phyloP scores from a whole-genome alignment of 2,888 invertebrate genomes.

The Drosophila anceps region DNA sequence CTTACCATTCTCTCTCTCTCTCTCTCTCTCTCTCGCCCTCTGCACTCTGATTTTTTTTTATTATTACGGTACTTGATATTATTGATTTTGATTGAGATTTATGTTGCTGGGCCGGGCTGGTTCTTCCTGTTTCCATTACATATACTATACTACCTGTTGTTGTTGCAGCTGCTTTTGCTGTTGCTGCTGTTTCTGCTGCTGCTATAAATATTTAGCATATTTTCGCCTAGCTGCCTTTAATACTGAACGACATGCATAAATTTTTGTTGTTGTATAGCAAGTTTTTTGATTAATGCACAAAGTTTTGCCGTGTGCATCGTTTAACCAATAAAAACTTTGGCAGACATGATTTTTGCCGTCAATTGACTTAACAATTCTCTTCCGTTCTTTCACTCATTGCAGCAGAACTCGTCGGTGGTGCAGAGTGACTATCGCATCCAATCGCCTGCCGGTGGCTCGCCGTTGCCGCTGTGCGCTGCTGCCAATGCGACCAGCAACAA shows the following conservation, averaged over 20 bases:
- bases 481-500: conserved; percentile 82
- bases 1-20: conserved; percentile 29
- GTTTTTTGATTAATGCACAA: conserved; percentile 72
- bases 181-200: conserved; percentile 10
- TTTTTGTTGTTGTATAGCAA: conserved; percentile 44
- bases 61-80: conserved; percentile 81
- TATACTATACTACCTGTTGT: conserved; percentile 15
- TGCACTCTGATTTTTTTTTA: conserved; percentile 67
- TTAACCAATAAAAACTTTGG: conserved; percentile 52
- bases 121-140: conserved; percentile 50
- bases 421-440: conserved; percentile 91
- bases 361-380: conserved; percentile 36
- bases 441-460: conserved; percentile 88
- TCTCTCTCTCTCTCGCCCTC: conserved; percentile 27
- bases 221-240: conserved; percentile 46
- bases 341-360: conserved; percentile 41
- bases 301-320: conserved; percentile 53
- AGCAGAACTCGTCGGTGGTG: conserved; percentile 91
- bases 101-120: conserved; percentile 49
- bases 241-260: conserved; percentile 63
- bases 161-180: conserved; percentile 41
- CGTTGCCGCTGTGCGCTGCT: conserved; percentile 87
- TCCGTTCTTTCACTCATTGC: conserved; percentile 84
- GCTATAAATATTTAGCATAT: conserved; percentile 67
- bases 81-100: conserved; percentile 83